These are phyloP conservation scores for Apodemia duryi DNA, from an alignment of 2,888 invertebrate species.

Conservation along the genomic window DNA sequence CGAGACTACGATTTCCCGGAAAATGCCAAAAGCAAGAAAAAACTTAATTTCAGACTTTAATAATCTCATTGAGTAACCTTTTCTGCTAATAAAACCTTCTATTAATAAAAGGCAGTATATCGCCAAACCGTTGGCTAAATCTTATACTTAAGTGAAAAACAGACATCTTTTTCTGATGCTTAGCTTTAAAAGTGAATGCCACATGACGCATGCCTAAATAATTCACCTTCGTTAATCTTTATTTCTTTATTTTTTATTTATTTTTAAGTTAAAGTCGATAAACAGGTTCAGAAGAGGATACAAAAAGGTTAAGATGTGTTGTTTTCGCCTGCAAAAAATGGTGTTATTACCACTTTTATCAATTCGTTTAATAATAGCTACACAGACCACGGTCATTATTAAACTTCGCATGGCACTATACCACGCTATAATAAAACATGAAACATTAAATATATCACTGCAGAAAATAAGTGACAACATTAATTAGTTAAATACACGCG, in stretches of 20 bases:
- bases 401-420: neutral
- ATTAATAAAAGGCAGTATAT: too few relatives aligned
- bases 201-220: neutral
- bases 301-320: neutral
- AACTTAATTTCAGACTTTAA: too few relatives aligned
- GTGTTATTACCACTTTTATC: neutral
- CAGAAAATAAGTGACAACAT: neutral
- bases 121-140: neutral
- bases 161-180: neutral
- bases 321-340: neutral
- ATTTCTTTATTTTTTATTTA: slow-evolving; percentile 8
- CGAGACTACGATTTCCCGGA: too few relatives aligned
- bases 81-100: too few relatives aligned
- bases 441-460: neutral
- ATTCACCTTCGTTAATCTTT: slow-evolving; percentile 12
- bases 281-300: slow-evolving; percentile 13
- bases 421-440: neutral
- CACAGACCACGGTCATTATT: neutral
- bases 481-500: slow-evolving; percentile 6
- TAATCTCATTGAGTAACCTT: too few relatives aligned
- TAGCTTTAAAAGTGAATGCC: slow-evolving; percentile 4
- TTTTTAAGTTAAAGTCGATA: slow-evolving; percentile 6
- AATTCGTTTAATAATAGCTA: neutral
- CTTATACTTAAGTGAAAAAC: neutral
- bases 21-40: too few relatives aligned